phyloP scores from a whole-genome alignment of 37 sponge, comb jelly and placozoan genomes.

The Diacarnus erythraeanus region DNA sequence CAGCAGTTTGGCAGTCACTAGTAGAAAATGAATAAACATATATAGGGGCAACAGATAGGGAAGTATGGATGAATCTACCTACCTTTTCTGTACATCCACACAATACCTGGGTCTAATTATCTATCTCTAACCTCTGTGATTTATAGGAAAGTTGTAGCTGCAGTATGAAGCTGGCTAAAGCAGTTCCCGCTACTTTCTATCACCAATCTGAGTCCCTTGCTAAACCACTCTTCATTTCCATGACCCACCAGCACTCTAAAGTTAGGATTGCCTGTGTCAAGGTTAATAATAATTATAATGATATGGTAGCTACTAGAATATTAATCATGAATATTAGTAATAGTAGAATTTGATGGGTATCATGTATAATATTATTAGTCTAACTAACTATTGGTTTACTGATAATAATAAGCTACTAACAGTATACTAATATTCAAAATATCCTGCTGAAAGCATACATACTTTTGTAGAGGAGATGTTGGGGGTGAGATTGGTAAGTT shows the following conservation, averaged over 20 bases:
- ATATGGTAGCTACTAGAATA: too few relatives aligned
- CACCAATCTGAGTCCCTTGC: constrained; percentile 74
- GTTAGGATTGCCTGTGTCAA: constrained; percentile 81
- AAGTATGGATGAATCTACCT: too few relatives aligned
- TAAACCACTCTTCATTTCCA: constrained; percentile 78
- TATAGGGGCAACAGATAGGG: too few relatives aligned
- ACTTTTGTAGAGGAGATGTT: too few relatives aligned
- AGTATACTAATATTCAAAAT: too few relatives aligned
- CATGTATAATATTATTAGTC: too few relatives aligned
- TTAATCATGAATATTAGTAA: background rate
- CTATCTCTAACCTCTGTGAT: background rate
- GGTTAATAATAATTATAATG: constrained; percentile 26
- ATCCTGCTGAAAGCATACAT: too few relatives aligned
- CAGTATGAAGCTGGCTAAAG: constrained; percentile 53
- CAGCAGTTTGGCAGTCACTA: too few relatives aligned
- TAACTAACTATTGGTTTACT: too few relatives aligned
- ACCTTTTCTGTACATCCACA: background rate
- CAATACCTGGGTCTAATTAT: background rate
- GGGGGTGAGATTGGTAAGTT: too few relatives aligned
- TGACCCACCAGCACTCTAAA: constrained; percentile 95
- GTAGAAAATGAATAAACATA: too few relatives aligned
- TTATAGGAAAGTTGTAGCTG: constrained; percentile 60
- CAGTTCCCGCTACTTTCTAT: constrained; percentile 65
- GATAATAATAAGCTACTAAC: too few relatives aligned
- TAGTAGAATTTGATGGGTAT: background rate